These are phyloP conservation scores for Aselliscus stoliczkanus DNA, from an alignment of 2,797 vertebrate genomes.

Conservation along the genomic window DNA sequence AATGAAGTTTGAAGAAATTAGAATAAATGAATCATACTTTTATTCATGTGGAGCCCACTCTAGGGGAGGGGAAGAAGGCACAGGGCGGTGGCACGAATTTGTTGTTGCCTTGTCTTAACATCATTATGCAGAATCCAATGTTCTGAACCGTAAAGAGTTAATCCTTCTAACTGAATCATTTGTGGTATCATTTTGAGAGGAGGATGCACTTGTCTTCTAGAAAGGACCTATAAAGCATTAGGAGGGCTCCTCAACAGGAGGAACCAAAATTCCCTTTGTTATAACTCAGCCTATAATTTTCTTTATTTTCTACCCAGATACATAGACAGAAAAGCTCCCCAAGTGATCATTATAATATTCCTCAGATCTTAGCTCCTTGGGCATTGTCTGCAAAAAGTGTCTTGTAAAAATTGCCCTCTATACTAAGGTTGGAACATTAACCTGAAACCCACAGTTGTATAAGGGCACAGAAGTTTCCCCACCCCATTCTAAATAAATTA, in stretches of 20 bases:
- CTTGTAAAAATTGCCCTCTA: background rate
- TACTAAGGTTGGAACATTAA: background rate
- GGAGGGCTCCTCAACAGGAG: background rate
- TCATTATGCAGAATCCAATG: background rate
- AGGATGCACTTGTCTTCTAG: background rate
- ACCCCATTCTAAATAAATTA: background rate
- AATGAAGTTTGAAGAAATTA: background rate
- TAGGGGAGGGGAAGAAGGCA: background rate
- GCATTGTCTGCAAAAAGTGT: background rate
- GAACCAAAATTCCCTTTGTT: background rate
- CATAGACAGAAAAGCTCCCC: background rate
- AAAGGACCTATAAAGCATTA: background rate
- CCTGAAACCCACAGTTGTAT: background rate
- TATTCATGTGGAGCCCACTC: background rate
- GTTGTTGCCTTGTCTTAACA: background rate
- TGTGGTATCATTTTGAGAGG: background rate
- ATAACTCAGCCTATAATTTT: background rate
- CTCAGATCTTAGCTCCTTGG: background rate
- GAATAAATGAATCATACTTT: constrained; percentile 5
- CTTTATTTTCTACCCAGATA: background rate
- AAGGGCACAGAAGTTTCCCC: background rate
- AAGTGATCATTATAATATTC: background rate
- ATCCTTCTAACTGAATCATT: background rate
- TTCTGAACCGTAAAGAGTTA: background rate
- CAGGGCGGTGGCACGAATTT: background rate